Evolutionary conservation across 2,797 vertebrate species (phyloP).

Genomic region (Heterohyrax brucei): DNA sequence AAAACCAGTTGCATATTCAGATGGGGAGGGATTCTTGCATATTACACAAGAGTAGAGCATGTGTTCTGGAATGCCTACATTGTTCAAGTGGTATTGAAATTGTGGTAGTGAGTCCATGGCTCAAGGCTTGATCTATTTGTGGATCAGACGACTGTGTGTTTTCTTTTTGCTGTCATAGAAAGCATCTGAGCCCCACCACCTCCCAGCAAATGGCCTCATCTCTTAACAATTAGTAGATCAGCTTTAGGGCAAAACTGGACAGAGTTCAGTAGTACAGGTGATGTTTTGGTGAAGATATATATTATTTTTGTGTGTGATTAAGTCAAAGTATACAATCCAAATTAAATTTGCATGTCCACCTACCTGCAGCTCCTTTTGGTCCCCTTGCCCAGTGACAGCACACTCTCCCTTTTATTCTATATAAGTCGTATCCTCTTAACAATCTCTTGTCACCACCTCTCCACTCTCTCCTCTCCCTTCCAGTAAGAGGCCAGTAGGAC

Average conservation of each 20-base stretch:
- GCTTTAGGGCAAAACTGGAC: not conserved
- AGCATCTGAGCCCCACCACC: not conserved
- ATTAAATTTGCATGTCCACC: no score
- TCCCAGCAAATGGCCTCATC: not conserved
- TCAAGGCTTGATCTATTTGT: not conserved
- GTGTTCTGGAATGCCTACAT: not conserved
- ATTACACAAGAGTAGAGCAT: not conserved
- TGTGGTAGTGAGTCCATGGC: not conserved
- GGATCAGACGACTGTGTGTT: not conserved
- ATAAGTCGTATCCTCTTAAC: no score
- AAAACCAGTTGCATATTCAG: conserved; percentile 24
- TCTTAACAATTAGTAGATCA: not conserved
- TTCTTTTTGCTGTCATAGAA: not conserved
- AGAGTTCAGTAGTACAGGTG: not conserved
- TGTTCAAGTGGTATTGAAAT: not conserved
- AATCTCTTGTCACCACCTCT: no score
- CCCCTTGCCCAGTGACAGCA: no score
- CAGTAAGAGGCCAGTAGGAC: no score
- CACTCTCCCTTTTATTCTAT: no score
- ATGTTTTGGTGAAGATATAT: not conserved
- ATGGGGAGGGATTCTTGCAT: not conserved
- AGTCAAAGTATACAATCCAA: no score
- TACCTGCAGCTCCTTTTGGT: no score
- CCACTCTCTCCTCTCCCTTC: no score
- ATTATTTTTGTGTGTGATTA: not conserved